phyloP scores from a whole-genome alignment of 1,140 invertebrate species.

The Megathymus violae region DNA sequence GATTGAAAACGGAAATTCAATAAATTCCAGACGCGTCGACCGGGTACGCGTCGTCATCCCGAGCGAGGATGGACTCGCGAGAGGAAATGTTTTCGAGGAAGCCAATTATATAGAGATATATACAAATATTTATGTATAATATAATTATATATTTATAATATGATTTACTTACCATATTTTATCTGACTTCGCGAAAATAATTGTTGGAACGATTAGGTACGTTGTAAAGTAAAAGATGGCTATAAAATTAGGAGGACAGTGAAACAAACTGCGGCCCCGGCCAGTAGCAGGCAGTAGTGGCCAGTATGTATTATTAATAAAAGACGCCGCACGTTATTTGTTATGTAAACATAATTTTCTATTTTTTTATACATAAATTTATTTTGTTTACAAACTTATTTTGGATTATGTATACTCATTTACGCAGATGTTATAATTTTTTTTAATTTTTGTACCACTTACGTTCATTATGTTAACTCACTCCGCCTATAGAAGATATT shows the following conservation, averaged over 20 bases:
- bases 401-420: conserved; percentile 29
- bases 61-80: too few species aligned
- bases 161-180: conserved; percentile 2
- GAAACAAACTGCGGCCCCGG: too few species aligned
- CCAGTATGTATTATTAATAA: conserved; percentile 21
- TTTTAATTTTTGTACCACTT: conserved; percentile 19
- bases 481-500: conserved; percentile 78
- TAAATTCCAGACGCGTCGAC: too few species aligned
- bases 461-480: conserved; percentile 54
- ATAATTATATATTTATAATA: conserved; percentile 2
- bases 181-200: conserved; percentile 16
- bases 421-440: conserved; percentile 22
- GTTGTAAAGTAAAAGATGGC: too few species aligned
- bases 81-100: conserved; percentile 24
- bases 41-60: too few species aligned
- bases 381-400: conserved; percentile 18
- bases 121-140: background rate
- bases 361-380: conserved; percentile 25
- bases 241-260: too few species aligned
- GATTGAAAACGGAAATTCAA: too few species aligned
- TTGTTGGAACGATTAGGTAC: background rate
- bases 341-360: conserved; percentile 18
- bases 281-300: conserved; percentile 16
- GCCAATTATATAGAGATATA: conserved; percentile 4
- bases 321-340: conserved; percentile 9